Conservation (phyloP, 2,888 invertebrate species). For the Omphaloscelis lunosa region DNA sequence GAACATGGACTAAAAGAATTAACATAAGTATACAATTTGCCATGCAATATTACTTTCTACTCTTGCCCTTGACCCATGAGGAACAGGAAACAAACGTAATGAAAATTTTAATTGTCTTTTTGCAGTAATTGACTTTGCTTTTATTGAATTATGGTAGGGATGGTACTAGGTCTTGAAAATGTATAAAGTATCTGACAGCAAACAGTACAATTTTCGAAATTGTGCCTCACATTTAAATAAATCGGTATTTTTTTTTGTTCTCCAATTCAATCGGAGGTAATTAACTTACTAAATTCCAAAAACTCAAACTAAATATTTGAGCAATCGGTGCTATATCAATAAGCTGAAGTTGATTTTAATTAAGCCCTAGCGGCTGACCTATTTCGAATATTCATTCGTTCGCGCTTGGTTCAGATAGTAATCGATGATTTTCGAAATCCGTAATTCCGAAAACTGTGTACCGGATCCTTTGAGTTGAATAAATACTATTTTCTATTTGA, state of each 20-base stretch:
- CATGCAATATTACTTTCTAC: not conserved
- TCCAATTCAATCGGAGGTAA: slow-evolving; percentile 8
- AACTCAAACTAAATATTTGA: slow-evolving; percentile 31
- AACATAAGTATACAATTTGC: slow-evolving; percentile 9
- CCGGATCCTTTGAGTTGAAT: slow-evolving; percentile 34
- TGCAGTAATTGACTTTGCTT: not conserved
- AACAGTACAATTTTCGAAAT: not conserved
- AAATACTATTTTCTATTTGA: slow-evolving; percentile 26
- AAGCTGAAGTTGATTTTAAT: slow-evolving; percentile 54
- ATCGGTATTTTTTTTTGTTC: slow-evolving; percentile 2
- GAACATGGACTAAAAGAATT: not conserved
- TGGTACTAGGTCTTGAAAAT: not conserved
- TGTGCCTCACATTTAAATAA: not conserved
- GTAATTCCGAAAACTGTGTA: slow-evolving; percentile 21
- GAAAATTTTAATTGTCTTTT: not conserved
- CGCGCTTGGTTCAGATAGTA: slow-evolving; percentile 26
- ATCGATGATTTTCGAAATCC: slow-evolving; percentile 32
- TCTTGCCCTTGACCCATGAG: not conserved
- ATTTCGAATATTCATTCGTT: slow-evolving; percentile 49
- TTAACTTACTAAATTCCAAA: slow-evolving; percentile 22
- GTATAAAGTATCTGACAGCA: not conserved
- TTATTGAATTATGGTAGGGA: not conserved
- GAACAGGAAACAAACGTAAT: slow-evolving; percentile 1
- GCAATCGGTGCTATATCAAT: slow-evolving; percentile 53
- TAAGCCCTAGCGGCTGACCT: slow-evolving; percentile 21